Percentiles rank a stretch among this genome's conserved stretches.
Evolutionary conservation across 2,797 vertebrate genomes (phyloP).

Genomic region (Microctenopoma lineatum): DNA sequence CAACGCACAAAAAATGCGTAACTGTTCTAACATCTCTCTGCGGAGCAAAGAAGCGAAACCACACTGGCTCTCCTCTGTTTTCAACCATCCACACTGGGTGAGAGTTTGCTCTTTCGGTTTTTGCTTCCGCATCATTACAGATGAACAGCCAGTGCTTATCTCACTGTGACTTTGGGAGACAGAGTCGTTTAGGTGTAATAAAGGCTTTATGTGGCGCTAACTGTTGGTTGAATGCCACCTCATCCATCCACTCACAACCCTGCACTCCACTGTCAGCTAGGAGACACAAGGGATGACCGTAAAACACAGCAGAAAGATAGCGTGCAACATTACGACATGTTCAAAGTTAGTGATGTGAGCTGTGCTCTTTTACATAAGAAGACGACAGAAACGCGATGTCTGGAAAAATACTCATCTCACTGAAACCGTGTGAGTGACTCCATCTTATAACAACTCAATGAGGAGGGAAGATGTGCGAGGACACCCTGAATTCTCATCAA

Average conservation of each 20-base stretch:
- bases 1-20: slow-evolving; percentile 47
- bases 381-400: slow-evolving; percentile 49
- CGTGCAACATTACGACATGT: slow-evolving; percentile 36
- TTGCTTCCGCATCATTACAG: slow-evolving; percentile 79
- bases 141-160: slow-evolving; percentile 80
- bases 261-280: slow-evolving; percentile 52
- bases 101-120: slow-evolving; percentile 63
- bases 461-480: slow-evolving; percentile 40
- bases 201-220: slow-evolving; percentile 80
- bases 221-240: slow-evolving; percentile 73
- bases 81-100: slow-evolving; percentile 47
- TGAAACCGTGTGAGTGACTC: slow-evolving; percentile 49
- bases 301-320: slow-evolving; percentile 39
- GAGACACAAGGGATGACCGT: slow-evolving; percentile 36
- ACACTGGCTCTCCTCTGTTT: slow-evolving; percentile 26
- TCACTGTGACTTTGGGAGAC: slow-evolving; percentile 75
- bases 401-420: slow-evolving; percentile 50
- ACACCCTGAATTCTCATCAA: slow-evolving; percentile 35
- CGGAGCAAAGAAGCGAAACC: slow-evolving; percentile 43
- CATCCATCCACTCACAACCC: slow-evolving; percentile 52
- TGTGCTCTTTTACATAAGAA: slow-evolving; percentile 33
- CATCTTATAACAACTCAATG: slow-evolving; percentile 31
- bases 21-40: slow-evolving; percentile 44
- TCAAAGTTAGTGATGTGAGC: slow-evolving; percentile 45
- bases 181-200: slow-evolving; percentile 81